phyloP scores from a whole-genome alignment of 2,797 vertebrate species.

The Mus minutoides region DNA sequence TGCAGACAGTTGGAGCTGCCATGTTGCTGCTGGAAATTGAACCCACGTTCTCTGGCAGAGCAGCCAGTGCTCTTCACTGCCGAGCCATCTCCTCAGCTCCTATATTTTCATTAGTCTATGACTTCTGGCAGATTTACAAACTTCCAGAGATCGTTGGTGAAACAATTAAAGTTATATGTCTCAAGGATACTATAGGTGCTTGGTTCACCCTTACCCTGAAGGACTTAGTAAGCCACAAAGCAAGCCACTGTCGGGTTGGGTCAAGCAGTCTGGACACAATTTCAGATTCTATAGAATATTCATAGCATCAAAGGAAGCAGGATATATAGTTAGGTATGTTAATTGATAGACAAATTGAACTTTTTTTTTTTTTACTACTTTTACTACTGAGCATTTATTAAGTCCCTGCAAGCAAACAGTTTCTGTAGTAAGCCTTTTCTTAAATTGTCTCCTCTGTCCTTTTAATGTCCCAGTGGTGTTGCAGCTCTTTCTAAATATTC shows the following conservation, averaged over 20 bases:
- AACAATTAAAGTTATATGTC: neutral
- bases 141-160: neutral
- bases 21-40: neutral
- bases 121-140: neutral
- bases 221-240: neutral
- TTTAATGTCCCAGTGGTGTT: neutral
- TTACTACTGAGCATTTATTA: neutral
- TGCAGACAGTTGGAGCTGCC: neutral
- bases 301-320: neutral
- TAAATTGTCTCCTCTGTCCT: neutral
- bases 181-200: too few species aligned
- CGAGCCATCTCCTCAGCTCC: neutral
- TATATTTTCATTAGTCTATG: neutral
- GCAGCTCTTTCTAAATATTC: neutral
- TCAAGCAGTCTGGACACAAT: neutral
- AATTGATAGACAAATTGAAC: conserved; percentile 10
- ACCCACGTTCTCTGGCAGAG: neutral
- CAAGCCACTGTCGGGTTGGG: neutral
- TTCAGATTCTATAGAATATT: neutral
- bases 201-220: neutral
- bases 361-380: neutral
- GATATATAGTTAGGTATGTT: neutral
- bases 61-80: neutral
- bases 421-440: neutral
- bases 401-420: neutral